These are phyloP conservation scores for Phorcus lineatus DNA, from an alignment of 2,888 invertebrate genomes.

Conservation along the genomic window DNA sequence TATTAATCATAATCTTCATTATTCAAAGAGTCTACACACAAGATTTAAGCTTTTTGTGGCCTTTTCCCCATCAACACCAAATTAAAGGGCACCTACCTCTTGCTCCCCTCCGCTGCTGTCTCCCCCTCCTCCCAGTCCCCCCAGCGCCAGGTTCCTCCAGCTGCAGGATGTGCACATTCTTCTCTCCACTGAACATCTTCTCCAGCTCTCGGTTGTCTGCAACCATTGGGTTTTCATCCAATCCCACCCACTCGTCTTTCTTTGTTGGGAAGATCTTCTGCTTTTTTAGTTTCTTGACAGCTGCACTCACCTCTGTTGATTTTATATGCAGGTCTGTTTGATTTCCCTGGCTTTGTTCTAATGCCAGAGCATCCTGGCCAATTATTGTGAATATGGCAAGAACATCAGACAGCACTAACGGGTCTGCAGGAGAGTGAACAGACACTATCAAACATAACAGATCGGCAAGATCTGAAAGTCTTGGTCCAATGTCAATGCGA, in stretches of 20 bases:
- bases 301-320: slow-evolving; percentile 20
- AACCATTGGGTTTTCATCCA: slow-evolving; percentile 67
- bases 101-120: not conserved
- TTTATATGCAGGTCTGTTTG: too few species aligned
- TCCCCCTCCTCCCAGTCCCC: not conserved
- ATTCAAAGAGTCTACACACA: too few species aligned
- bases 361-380: slow-evolving; percentile 43
- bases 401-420: slow-evolving; percentile 45
- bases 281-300: slow-evolving; percentile 31
- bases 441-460: slow-evolving; percentile 55
- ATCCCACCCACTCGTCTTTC: slow-evolving; percentile 58
- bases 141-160: slow-evolving; percentile 39
- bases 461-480: slow-evolving; percentile 58
- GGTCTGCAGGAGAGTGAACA: slow-evolving; percentile 46
- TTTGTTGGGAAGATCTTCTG: slow-evolving; percentile 65
- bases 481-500: slow-evolving; percentile 52
- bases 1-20: too few species aligned
- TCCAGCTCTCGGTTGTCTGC: slow-evolving; percentile 64
- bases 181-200: slow-evolving; percentile 58
- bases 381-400: slow-evolving; percentile 54
- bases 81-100: too few species aligned
- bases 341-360: not conserved
- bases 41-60: too few species aligned
- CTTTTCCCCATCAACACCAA: too few species aligned
- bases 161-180: slow-evolving; percentile 60